Evolutionary conservation across 2,797 vertebrate species (phyloP).

Genomic region (Peromyscus eremicus): DNA sequence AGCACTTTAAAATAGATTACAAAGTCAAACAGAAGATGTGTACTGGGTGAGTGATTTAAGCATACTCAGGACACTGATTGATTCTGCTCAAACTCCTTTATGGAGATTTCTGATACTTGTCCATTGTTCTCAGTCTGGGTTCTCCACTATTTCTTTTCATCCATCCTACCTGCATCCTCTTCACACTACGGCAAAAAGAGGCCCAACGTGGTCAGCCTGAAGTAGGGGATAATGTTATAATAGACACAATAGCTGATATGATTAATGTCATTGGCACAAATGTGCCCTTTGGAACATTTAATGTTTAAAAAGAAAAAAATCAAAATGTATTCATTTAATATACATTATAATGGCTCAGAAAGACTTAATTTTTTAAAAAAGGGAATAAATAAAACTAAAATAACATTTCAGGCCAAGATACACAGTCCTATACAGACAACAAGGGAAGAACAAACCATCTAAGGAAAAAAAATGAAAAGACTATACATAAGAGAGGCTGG

Average conservation of each 20-base stretch:
- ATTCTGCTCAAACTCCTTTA: not conserved
- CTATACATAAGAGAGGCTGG: not conserved
- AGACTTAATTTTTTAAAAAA: not conserved
- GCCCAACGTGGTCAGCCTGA: not conserved
- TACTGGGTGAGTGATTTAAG: not conserved
- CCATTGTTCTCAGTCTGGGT: not conserved
- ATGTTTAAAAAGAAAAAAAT: not conserved
- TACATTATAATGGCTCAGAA: not conserved
- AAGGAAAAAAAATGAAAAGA: not conserved
- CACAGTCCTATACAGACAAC: not conserved
- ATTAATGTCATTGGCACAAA: slow-evolving; percentile 7
- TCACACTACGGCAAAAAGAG: not conserved
- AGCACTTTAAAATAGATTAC: slow-evolving; percentile 15
- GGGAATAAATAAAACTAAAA: not conserved
- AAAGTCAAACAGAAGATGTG: not conserved
- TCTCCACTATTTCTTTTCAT: not conserved
- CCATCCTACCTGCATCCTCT: not conserved
- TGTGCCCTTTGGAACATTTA: not conserved
- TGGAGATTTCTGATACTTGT: not conserved
- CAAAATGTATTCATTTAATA: not conserved
- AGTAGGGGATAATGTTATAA: not conserved
- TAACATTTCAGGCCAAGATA: not conserved
- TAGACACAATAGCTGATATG: not conserved
- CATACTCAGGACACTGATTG: not conserved
- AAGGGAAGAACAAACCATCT: not conserved